Conservation (phyloP, 2,888 invertebrate genomes). For the Zeuzera pyrina region DNA sequence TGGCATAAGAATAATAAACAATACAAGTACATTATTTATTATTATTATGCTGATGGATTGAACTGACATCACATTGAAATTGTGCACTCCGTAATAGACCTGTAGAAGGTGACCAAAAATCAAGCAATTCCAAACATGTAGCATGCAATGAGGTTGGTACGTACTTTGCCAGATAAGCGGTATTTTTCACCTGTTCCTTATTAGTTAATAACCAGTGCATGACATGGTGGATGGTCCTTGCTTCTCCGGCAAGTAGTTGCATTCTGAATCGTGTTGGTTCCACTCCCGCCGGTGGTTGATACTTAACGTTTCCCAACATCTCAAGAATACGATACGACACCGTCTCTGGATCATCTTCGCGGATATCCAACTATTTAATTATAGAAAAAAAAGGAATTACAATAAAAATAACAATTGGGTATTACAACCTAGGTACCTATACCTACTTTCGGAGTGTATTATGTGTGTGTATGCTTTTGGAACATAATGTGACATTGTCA, state of each 20-base stretch:
- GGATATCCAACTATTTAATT: conserved; percentile 73
- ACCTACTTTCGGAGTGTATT: too few species aligned
- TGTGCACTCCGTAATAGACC: too few species aligned
- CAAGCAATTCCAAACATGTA: too few species aligned
- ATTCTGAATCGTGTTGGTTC: conserved; percentile 58
- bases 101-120: too few species aligned
- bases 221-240: conserved; percentile 82
- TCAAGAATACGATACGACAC: conserved; percentile 81
- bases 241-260: conserved; percentile 76
- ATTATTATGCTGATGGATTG: too few species aligned
- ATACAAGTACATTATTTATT: too few species aligned
- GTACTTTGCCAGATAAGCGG: conserved; percentile 87
- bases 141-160: too few species aligned
- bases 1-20: too few species aligned
- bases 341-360: conserved; percentile 83
- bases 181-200: conserved; percentile 81
- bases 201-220: conserved; percentile 85
- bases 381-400: neutral
- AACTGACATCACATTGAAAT: too few species aligned
- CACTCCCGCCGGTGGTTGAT: conserved; percentile 75
- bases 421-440: too few species aligned
- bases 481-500: too few species aligned
- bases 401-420: neutral
- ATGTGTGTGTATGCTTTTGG: too few species aligned
- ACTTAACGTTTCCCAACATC: conserved; percentile 83